Conservation (phyloP, 2,113 vertebrate species). For the Erpornis zantholeuca region DNA sequence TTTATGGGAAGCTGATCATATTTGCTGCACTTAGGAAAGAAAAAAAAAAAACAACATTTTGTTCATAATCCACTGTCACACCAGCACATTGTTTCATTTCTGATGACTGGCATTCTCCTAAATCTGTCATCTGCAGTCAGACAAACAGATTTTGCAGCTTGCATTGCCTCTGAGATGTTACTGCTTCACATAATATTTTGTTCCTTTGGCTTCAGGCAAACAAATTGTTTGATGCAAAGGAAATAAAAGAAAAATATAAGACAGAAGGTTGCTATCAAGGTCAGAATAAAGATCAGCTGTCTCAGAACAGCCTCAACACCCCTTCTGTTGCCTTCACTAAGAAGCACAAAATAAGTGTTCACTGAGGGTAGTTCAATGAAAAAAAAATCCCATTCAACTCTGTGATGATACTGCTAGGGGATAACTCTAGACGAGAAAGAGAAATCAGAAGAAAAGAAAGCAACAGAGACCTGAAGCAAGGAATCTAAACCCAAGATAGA, state of each 20-base stretch:
- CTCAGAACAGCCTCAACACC: neutral
- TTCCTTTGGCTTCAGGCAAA: neutral
- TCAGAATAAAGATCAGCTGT: neutral
- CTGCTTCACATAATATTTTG: neutral
- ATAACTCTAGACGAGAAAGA: neutral
- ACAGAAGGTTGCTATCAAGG: neutral
- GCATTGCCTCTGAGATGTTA: neutral
- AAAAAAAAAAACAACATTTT: neutral
- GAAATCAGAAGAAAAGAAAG: neutral
- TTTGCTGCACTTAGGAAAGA: neutral
- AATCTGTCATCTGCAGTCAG: conserved; percentile 21
- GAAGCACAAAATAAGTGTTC: neutral
- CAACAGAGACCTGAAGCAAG: neutral
- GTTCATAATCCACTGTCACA: neutral
- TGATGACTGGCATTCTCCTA: neutral
- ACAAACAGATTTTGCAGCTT: conserved; percentile 8
- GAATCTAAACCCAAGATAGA: neutral
- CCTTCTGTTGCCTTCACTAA: neutral
- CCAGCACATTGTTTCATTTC: neutral
- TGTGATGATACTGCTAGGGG: neutral
- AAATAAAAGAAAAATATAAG: neutral
- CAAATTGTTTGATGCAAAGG: neutral
- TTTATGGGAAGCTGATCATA: neutral
- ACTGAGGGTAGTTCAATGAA: neutral
- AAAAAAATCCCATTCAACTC: neutral